These are phyloP conservation scores for Babylonia areolata DNA, from an alignment of 1,140 invertebrate species.

Conservation along the genomic window DNA sequence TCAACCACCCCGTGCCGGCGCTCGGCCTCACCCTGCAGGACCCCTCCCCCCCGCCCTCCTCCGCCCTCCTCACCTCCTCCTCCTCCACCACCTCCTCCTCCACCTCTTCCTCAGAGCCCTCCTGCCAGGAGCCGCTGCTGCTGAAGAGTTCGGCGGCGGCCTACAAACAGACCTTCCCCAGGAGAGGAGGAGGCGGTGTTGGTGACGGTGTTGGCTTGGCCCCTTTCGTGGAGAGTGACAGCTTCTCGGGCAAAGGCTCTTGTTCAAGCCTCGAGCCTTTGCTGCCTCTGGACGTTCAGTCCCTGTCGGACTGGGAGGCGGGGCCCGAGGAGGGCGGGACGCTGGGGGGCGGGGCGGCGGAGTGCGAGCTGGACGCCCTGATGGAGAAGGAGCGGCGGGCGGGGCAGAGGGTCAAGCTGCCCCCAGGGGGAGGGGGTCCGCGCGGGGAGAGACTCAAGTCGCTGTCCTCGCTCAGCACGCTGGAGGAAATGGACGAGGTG, in stretches of 20 bases:
- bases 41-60: neutral
- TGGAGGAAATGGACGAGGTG: conserved; percentile 6
- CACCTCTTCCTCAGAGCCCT: neutral
- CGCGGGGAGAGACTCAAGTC: neutral
- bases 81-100: neutral
- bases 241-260: conserved; percentile 1
- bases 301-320: neutral
- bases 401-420: conserved; percentile 2
- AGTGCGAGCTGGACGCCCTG: neutral
- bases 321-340: neutral
- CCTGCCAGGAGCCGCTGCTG: neutral
- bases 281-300: neutral
- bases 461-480: neutral
- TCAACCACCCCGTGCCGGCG: conserved; percentile 13
- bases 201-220: neutral
- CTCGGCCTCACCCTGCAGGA: neutral
- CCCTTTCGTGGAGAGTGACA: conserved; percentile 9
- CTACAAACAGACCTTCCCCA: neutral
- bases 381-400: conserved; percentile 12
- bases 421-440: neutral
- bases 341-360: neutral
- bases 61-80: neutral
- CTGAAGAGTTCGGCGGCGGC: too few species aligned
- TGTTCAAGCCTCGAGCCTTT: conserved; percentile 6
- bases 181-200: neutral